Evolutionary conservation across 64 coral and sea anemone species (phyloP), one percentile per base, ranked within the genome.

Genomic region (Porites australiensis): DNA sequence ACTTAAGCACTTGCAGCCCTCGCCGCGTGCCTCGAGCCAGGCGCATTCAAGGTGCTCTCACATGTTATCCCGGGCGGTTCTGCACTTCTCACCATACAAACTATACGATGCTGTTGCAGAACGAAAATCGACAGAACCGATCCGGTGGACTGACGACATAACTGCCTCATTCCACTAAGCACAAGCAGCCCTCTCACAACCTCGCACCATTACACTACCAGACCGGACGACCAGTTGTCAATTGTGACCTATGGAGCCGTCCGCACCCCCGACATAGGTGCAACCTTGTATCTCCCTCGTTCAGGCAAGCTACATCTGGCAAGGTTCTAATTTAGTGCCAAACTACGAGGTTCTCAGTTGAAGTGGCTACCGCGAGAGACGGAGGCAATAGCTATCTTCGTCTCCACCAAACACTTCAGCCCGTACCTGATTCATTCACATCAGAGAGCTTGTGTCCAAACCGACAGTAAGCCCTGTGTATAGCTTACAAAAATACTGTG

Each of bases 281-380:
- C 86, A 10, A 88, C 72, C 7, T 18, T 88, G 11, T 88, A 88
- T 6, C 55, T 75, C 44, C 75, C 88, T 2, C 74, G 88, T 18
- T 5, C n/a, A 19, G 73, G 15, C 11, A 89, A 89, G 73, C 44
- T 89, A 60, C 54, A 14, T 45, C 55, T 89, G 3, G 57, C 6
- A n/a, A n/a, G n/a, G n/a, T n/a, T n/a, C n/a, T n/a, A n/a, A n/a
- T n/a, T n/a, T n/a, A n/a, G n/a, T n/a, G n/a, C n/a, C n/a, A n/a
- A n/a, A n/a, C n/a, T n/a, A n/a, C n/a, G n/a, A n/a, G n/a, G n/a
- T n/a, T n/a, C n/a, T n/a, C n/a, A n/a, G n/a, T n/a, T n/a, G n/a
- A n/a, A n/a, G n/a, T n/a, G n/a, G n/a, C n/a, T n/a, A n/a, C n/a
- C n/a, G n/a, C n/a, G n/a, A n/a, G n/a, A n/a, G n/a, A n/a, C n/a